Percentiles rank a stretch among this genome's conserved stretches.
Conservation (phyloP, 2,888 invertebrate species). For the Globia sparganii region DNA sequence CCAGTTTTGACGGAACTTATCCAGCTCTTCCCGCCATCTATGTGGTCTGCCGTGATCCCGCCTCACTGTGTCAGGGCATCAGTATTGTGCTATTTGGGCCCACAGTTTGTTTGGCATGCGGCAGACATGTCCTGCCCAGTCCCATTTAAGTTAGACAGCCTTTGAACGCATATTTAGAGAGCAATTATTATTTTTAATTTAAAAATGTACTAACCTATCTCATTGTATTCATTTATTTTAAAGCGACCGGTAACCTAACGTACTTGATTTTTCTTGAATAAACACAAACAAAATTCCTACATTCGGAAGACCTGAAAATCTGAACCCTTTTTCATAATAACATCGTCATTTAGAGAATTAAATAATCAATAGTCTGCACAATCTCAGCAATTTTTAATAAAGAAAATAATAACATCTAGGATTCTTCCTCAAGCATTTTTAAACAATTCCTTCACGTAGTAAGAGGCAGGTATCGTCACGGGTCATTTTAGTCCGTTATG, state of each 20-base stretch:
- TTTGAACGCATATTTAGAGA: background rate
- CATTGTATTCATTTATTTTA: background rate
- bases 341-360: slow-evolving; percentile 16
- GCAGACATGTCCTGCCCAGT: background rate
- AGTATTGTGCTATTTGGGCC: too few relatives aligned
- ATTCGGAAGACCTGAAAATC: background rate
- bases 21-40: too few relatives aligned
- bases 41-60: too few relatives aligned
- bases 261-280: background rate
- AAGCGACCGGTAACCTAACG: too few relatives aligned
- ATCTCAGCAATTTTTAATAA: slow-evolving; percentile 68
- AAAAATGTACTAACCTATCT: background rate
- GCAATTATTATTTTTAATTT: background rate
- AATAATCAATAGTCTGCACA: slow-evolving; percentile 39
- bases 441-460: slow-evolving; percentile 77
- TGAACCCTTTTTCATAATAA: background rate
- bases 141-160: background rate
- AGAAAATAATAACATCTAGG: slow-evolving; percentile 65
- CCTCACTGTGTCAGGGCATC: too few relatives aligned
- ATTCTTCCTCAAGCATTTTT: slow-evolving; percentile 54
- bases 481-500: slow-evolving; percentile 84
- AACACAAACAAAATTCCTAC: background rate
- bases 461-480: slow-evolving; percentile 72
- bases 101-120: too few relatives aligned
- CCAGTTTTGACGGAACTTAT: too few relatives aligned